Percentiles rank a stretch among this genome's conserved stretches.
Conservation (phyloP, 2,888 invertebrate genomes). For the Unio pictorum region DNA sequence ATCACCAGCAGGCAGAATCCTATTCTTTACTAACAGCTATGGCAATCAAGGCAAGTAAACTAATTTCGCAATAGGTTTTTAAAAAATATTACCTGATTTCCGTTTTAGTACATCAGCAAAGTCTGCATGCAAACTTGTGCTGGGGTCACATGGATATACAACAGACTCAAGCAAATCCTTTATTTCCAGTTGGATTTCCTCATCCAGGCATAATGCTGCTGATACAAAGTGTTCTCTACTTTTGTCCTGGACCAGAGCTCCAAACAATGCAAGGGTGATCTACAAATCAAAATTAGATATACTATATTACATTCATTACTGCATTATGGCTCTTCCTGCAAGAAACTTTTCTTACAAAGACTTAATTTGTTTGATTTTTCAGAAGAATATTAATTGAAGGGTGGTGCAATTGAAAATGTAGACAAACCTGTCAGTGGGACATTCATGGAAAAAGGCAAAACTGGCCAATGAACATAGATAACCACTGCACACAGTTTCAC, state of each 20-base stretch:
- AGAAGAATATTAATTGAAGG: too few species aligned
- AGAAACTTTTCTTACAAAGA: too few species aligned
- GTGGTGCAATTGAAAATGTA: too few species aligned
- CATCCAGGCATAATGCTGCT: slow-evolving; percentile 35
- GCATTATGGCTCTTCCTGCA: too few species aligned
- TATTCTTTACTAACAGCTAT: not conserved
- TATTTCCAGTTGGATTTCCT: slow-evolving; percentile 38
- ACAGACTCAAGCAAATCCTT: slow-evolving; percentile 47
- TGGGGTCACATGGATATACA: slow-evolving; percentile 29
- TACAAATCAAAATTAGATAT: slow-evolving; percentile 4
- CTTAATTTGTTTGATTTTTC: too few species aligned
- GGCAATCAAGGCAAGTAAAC: not conserved
- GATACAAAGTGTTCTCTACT: slow-evolving; percentile 35
- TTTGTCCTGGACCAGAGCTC: slow-evolving; percentile 46
- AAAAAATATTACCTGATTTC: slow-evolving; percentile 22
- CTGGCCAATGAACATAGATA: too few species aligned
- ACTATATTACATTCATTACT: too few species aligned
- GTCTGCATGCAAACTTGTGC: slow-evolving; percentile 28
- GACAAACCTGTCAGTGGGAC: too few species aligned
- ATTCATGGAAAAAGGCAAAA: too few species aligned
- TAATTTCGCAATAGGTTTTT: not conserved
- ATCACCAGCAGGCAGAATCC: not conserved
- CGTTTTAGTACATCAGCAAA: slow-evolving; percentile 45
- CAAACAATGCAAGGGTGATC: slow-evolving; percentile 47
- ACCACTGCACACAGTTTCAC: too few species aligned